Base-by-base conservation (phyloP, 2,113 vertebrate genomes). In the Bufo gargarizans region DNA sequence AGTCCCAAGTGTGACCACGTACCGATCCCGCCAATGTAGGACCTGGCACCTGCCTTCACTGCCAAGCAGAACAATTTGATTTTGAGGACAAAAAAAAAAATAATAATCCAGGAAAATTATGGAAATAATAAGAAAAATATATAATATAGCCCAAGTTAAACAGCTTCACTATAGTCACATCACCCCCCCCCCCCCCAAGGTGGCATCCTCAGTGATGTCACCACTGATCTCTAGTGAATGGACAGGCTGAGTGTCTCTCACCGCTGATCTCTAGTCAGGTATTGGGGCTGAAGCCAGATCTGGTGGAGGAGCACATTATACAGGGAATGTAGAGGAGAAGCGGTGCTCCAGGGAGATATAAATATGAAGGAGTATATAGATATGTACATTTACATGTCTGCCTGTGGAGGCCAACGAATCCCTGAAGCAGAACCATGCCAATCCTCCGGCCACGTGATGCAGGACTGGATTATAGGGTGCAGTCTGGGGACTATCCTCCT, bases 341-440 rank as follows among this genome's bases (percentile, higher is more conserved):
- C 33, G 55, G 78, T 22, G 11, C 78, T 61, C n/a, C 14, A 8
- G 33, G 56, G 17, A 61, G 9, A 81, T 81, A 81, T 81, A 81
- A 81, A 81, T 81, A 81, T 59, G 45, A 45, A 56, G 2, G 13
- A 14, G 22, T 80, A 59, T 80, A 59, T 61, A 59, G 33, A 45
- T 81, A 61, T 81, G 22, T 59, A 58, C 56, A 81, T 81, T 59
- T 45, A 58, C 77, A 79, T 16, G 17, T 81, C 78, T 43, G 7
- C 6, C 58, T 81, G 22, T 20, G 56, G 78, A 81, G 78, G 55
- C 55, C 55, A 55, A 61, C 14, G 12, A 45, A 59, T 81, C 78
- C 78, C 78, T 45, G 55, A 58, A 80, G 77, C 53, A 6, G 6
- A 16, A 33, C n/a, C 3, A 19, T 22, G 43, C 56, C 12, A 1